Base-by-base conservation (phyloP, 2,113 vertebrate genomes). In the Ibidorhyncha struthersii region DNA sequence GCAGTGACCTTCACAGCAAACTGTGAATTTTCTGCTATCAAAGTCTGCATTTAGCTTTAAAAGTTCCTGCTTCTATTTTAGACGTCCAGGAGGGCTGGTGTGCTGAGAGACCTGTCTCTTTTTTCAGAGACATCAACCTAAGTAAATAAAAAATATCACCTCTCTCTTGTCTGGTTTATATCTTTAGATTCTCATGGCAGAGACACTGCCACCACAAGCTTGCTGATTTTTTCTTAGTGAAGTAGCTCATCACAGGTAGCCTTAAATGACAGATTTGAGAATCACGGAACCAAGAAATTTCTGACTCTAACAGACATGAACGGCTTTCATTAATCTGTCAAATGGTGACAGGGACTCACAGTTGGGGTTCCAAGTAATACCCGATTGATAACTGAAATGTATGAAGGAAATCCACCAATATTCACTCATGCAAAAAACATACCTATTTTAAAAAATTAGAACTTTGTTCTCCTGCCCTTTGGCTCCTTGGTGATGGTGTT, bases 61-160 rank as follows among this genome's bases (percentile, higher is more conserved):
- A 89, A 81, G 55, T 66, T 70, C 63, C 40, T 90, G 67, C 34
- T 90, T 86, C 82, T 93, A 78, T 90, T 96, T 94, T 84, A 53
- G 83, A n/a, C 22, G 83, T 89, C 41, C 13, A 71, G 55, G 67
- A 81, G 29, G 14, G 25, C 32, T 59, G 32, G 5, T 72, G 5
- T 86, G 45, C 40, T 84, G 41, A 70, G 92, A 93, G 47, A 49
- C 9, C 8, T 21, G 3, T 41, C 14, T 52, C 58, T 73, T 87
- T 89, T 86, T 90, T 90, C 66, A 83, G 72, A 58, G 45, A 70
- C 6, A 32, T 81, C 40, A 83, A 7, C 6, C 10, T 8, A 13
- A 70, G 17, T 78, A 81, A 95, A 83, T 49, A 11, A 90, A 86
- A 90, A 88, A 56, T 83, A 83, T 58, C 89, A 61, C 23, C 3